These are phyloP conservation scores for Babyrousa celebensis DNA, from an alignment of 2,797 vertebrate species.

Conservation along the genomic window DNA sequence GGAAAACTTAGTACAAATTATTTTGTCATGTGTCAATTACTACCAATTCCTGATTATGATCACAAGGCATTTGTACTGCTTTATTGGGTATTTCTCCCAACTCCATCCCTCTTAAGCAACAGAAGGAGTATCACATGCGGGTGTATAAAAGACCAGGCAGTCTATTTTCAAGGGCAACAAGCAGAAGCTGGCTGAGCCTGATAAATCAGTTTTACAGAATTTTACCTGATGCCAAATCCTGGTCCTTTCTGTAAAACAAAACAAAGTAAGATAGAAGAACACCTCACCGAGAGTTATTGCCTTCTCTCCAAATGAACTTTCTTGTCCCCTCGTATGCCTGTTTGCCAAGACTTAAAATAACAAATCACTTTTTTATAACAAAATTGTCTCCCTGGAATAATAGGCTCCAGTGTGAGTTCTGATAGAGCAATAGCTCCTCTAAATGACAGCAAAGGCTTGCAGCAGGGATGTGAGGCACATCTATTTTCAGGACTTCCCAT, in stretches of 20 bases:
- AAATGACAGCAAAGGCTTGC: constrained; percentile 87
- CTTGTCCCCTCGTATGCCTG: constrained; percentile 75
- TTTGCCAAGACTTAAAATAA: constrained; percentile 90
- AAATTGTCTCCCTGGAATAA: constrained; percentile 89
- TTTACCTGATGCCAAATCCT: constrained; percentile 81
- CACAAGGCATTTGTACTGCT: constrained; percentile 63
- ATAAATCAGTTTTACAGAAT: constrained; percentile 87
- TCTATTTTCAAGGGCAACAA: constrained; percentile 88
- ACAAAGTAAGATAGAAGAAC: constrained; percentile 81
- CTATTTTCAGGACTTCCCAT: constrained; percentile 87
- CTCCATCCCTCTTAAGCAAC: constrained; percentile 81
- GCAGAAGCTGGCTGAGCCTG: constrained; percentile 83
- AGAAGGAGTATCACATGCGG: constrained; percentile 70
- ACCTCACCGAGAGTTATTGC: constrained; percentile 85
- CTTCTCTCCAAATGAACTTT: constrained; percentile 81
- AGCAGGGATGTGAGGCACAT: constrained; percentile 84
- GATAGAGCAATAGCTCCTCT: constrained; percentile 89
- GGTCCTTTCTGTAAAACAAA: constrained; percentile 86
- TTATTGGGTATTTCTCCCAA: constrained; percentile 69
- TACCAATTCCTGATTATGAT: constrained; percentile 77
- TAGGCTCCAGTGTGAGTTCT: constrained; percentile 86
- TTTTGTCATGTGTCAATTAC: constrained; percentile 80
- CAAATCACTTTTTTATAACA: constrained; percentile 89
- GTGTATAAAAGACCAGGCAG: constrained; percentile 76
- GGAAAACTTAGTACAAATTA: constrained; percentile 79